Conservation (phyloP, 2,888 invertebrate species). For the Oligia latruncula region DNA sequence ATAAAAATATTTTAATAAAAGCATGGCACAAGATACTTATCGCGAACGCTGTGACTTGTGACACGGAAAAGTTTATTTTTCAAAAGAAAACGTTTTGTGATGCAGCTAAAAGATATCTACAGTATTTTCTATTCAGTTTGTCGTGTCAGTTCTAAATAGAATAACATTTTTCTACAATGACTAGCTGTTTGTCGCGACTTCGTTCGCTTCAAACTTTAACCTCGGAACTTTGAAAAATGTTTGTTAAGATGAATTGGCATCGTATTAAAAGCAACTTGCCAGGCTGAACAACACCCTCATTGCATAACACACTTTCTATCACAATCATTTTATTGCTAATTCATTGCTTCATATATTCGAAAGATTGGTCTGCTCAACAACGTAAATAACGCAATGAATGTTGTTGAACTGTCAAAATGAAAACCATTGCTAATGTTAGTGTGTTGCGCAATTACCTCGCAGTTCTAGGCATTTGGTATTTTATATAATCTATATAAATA, state of each 20-base stretch:
- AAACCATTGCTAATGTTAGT: neutral
- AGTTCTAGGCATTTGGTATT: neutral
- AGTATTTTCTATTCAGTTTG: conserved; percentile 26
- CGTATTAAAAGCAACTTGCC: neutral
- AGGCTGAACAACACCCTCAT: neutral
- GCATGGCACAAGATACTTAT: conserved; percentile 43
- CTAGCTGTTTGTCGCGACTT: neutral
- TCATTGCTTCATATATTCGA: neutral
- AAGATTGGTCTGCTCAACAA: neutral
- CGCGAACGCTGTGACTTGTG: conserved; percentile 35
- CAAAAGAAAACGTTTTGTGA: conserved; percentile 46
- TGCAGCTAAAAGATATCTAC: conserved; percentile 42
- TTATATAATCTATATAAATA: too few relatives aligned
- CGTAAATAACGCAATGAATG: neutral
- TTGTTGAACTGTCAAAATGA: neutral
- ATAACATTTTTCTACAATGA: conserved; percentile 15
- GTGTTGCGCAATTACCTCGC: too few relatives aligned
- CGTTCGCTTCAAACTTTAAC: neutral
- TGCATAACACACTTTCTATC: neutral
- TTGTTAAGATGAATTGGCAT: neutral
- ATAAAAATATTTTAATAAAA: conserved; percentile 60
- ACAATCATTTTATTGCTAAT: neutral
- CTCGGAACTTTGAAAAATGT: neutral
- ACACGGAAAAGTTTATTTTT: conserved; percentile 49
- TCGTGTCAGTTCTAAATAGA: conserved; percentile 16